Evolutionary conservation across 37 sponge, comb jelly and placozoan genomes (phyloP).

Genomic region (Amphimedon queenslandica): DNA sequence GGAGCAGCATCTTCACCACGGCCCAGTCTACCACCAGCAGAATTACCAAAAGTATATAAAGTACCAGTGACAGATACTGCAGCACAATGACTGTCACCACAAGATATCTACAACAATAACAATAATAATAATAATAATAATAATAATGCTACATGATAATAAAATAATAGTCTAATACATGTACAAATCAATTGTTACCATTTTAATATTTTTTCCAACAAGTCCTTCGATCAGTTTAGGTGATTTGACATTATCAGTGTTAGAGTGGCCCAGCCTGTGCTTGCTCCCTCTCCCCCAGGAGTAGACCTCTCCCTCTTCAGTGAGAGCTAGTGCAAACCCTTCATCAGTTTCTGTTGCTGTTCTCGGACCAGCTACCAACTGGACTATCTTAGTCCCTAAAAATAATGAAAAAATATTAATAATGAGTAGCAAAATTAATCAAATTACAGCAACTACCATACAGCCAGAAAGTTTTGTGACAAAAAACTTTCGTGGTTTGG

Average conservation of each 20-base stretch:
- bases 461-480: too few relatives aligned
- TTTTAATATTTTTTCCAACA: slow-evolving; percentile 32
- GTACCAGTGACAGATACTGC: slow-evolving; percentile 53
- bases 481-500: too few relatives aligned
- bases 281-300: slow-evolving; percentile 67
- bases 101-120: slow-evolving; percentile 41
- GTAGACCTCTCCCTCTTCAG: slow-evolving; percentile 73
- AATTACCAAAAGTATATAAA: slow-evolving; percentile 72
- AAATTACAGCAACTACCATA: too few relatives aligned
- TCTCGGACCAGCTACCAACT: slow-evolving; percentile 58
- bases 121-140: too few relatives aligned
- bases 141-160: background rate
- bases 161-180: background rate
- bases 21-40: slow-evolving; percentile 61
- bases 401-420: background rate
- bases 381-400: slow-evolving; percentile 41
- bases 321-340: slow-evolving; percentile 72
- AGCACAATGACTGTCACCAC: slow-evolving; percentile 75
- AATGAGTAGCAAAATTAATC: background rate
- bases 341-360: slow-evolving; percentile 38
- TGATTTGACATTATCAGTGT: slow-evolving; percentile 47
- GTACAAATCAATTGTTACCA: slow-evolving; percentile 27
- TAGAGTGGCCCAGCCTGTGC: slow-evolving; percentile 69
- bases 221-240: slow-evolving; percentile 73
- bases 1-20: background rate